Base-by-base conservation (phyloP, 2,113 vertebrate genomes). In the Neotoma lepida region DNA sequence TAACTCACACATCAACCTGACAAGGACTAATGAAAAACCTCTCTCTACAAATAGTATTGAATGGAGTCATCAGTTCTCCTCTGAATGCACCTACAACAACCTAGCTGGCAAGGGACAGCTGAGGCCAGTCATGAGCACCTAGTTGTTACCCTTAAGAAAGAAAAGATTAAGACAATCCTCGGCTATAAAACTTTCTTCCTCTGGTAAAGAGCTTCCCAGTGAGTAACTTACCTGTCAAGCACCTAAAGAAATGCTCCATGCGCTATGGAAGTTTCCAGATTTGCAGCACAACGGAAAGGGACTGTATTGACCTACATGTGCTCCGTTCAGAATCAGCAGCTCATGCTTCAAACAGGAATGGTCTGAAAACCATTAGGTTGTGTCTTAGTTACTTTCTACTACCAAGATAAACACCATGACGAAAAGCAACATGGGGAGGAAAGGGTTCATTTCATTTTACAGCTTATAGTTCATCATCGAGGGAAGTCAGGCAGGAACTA, bases 141-240 rank as follows among this genome's bases (percentile, higher is more conserved):
- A 49, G 49, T 78, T 76, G 49, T 74, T 17, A 88, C 80, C 30
- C 64, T 88, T 56, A 86, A 56, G 77, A 51, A 63, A 87, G 44
- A 46, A 63, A 28, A 68, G 56, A 74, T 66, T 33, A 73, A 81
- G 51, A 89, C 58, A 88, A 58, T 58, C 68, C 1, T 0, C 9
- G 56, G 78, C 66, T 30, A 28, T 3, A 39, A 92, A 51, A 88
- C 56, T 12, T 44, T 64, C n/a, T 71, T 58, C 39, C 14, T 77
- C 41, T 28, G 39, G 35, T 73, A 51, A 95, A 82, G 77, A 80
- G 44, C 39, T 58, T n/a, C 54, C 30, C 54, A 86, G 88, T 41
- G 51, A 2, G 10, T 13, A 44, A 46, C 39, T 80, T 66, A 64
- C 20, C 39, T 66, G 7, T 10, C 70, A 73, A 39, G 86, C 3